Evolutionary conservation across 2,888 invertebrate species (phyloP).

Genomic region (Prosapia bicincta): DNA sequence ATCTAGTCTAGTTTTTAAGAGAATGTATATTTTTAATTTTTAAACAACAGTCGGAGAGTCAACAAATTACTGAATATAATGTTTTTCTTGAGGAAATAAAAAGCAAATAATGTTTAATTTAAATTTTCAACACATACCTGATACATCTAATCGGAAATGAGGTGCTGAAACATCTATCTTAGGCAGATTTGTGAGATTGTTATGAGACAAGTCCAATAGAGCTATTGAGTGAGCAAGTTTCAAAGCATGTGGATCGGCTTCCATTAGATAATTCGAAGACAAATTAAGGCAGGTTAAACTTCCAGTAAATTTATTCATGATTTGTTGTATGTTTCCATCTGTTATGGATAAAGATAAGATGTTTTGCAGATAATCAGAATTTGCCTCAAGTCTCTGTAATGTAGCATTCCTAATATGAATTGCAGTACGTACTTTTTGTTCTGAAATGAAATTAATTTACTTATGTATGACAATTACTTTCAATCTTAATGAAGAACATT

Average conservation of each 20-base stretch:
- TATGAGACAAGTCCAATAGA: slow-evolving; percentile 64
- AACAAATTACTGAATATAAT: no score
- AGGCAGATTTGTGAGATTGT: slow-evolving; percentile 67
- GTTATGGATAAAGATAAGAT: slow-evolving; percentile 71
- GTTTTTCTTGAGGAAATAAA: no score
- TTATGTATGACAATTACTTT: no score
- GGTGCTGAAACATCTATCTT: slow-evolving; percentile 52
- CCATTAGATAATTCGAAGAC: slow-evolving; percentile 61
- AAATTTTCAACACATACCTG: no score
- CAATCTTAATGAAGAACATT: no score
- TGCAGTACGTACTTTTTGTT: slow-evolving; percentile 49
- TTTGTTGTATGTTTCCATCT: slow-evolving; percentile 65
- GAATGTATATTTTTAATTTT: no score
- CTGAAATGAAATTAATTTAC: no score
- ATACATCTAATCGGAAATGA: slow-evolving; percentile 59
- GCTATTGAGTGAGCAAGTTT: slow-evolving; percentile 64
- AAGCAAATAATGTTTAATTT: no score
- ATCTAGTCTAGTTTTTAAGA: no score
- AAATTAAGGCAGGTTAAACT: slow-evolving; percentile 71
- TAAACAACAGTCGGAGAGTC: no score
- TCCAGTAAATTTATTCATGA: slow-evolving; percentile 59
- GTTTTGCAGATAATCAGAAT: slow-evolving; percentile 61
- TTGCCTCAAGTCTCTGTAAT: slow-evolving; percentile 51
- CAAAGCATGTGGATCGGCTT: slow-evolving; percentile 61
- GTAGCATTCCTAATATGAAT: slow-evolving; percentile 72